Percentiles rank a stretch among this genome's conserved stretches.
These are phyloP conservation scores for Ceratoteleas bidentatus DNA, from an alignment of 1,140 invertebrate genomes.

Conservation along the genomic window DNA sequence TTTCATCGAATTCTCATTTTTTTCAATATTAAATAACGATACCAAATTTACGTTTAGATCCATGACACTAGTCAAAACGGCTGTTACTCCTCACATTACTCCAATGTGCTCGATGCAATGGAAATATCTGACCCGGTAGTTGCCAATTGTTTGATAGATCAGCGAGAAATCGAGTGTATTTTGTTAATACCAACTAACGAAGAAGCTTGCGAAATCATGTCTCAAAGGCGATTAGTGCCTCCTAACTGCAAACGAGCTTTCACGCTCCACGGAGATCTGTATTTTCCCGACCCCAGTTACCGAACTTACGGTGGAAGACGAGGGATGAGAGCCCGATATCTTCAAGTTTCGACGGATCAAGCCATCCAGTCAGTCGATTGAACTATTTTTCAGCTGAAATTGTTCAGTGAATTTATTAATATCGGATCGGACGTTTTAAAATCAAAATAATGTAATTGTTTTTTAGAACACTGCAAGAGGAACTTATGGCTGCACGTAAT, in stretches of 20 bases:
- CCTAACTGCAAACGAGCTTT: constrained; percentile 84
- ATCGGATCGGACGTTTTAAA: no score
- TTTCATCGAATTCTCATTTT: constrained; percentile 24
- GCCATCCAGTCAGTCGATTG: constrained; percentile 81
- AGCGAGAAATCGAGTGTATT: constrained; percentile 85
- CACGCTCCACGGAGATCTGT: constrained; percentile 83
- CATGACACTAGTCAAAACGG: no score
- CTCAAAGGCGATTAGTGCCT: constrained; percentile 84
- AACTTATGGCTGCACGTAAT: constrained; percentile 58
- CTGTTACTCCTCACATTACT: constrained; percentile 79
- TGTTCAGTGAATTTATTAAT: no score
- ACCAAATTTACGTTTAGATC: no score
- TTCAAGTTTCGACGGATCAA: constrained; percentile 85
- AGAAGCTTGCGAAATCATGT: constrained; percentile 85
- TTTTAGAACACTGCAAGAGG: constrained; percentile 68
- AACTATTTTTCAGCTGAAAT: no score
- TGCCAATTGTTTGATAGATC: constrained; percentile 93
- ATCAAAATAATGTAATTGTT: background rate
- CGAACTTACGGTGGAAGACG: constrained; percentile 82
- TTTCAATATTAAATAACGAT: no score
- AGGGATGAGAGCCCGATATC: constrained; percentile 79
- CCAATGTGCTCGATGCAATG: constrained; percentile 86
- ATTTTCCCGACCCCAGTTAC: constrained; percentile 86
- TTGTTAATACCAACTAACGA: constrained; percentile 85
- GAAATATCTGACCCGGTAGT: constrained; percentile 88